A percentile compares a stretch with the other conserved stretches of the same genome.
Conservation (phyloP, 2,113 vertebrate species). For the Ibidorhyncha struthersii region DNA sequence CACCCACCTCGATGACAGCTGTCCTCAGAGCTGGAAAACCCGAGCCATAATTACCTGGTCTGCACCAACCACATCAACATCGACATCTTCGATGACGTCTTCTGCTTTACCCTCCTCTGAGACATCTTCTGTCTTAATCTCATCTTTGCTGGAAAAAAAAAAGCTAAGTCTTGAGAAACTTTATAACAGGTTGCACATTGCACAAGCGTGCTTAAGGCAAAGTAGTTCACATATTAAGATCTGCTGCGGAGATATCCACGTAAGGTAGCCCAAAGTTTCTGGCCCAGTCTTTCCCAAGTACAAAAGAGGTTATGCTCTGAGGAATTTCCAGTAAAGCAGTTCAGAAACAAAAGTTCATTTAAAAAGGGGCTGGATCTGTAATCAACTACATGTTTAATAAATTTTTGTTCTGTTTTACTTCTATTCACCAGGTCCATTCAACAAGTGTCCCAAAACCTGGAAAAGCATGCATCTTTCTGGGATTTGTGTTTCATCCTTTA, state of each 20-base stretch:
- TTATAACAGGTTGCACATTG: background rate
- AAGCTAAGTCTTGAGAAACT: background rate
- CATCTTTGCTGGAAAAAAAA: conserved; percentile 1
- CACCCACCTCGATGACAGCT: background rate
- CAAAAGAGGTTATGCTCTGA: background rate
- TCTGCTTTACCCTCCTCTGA: background rate
- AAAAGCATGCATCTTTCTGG: background rate
- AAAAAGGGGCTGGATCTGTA: background rate
- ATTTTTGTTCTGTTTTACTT: background rate
- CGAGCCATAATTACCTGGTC: conserved; percentile 16
- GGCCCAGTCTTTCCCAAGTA: background rate
- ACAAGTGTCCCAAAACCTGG: background rate
- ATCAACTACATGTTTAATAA: background rate
- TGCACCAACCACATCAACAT: conserved; percentile 55
- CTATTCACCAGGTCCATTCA: background rate
- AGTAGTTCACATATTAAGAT: background rate
- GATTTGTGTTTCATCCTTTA: background rate
- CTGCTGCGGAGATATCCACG: background rate
- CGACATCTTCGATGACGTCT: background rate
- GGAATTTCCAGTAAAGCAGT: background rate
- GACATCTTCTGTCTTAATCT: conserved; percentile 36
- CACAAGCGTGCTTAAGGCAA: background rate
- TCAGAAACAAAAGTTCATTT: background rate
- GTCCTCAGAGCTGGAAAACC: background rate
- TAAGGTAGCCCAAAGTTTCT: background rate